These are phyloP conservation scores for Elachura formosa DNA, from an alignment of 2,113 vertebrate species.

Conservation along the genomic window DNA sequence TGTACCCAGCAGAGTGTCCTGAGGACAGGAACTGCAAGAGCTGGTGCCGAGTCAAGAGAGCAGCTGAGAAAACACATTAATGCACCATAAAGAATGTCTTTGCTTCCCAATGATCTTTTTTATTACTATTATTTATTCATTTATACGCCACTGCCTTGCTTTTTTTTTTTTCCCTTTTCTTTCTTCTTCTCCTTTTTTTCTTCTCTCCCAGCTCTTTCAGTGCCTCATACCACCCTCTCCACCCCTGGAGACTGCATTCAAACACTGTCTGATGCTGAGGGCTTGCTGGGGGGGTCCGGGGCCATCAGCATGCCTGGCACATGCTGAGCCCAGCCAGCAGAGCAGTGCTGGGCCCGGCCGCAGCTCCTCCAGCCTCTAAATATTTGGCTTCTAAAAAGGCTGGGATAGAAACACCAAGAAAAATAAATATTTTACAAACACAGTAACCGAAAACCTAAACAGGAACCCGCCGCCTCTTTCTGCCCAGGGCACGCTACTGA, in stretches of 20 bases:
- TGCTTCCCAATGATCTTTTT: conserved; percentile 60
- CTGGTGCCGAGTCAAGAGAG: conserved; percentile 4
- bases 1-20: neutral
- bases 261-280: neutral
- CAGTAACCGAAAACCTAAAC: conserved; percentile 58
- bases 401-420: conserved; percentile 51
- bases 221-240: neutral
- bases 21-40: conserved; percentile 33
- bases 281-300: neutral
- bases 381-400: conserved; percentile 40
- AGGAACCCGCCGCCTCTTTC: conserved; percentile 1
- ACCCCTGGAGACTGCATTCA: conserved; percentile 24
- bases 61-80: conserved; percentile 69
- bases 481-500: conserved; percentile 14
- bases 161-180: neutral
- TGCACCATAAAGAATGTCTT: conserved; percentile 53
- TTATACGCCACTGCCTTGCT: neutral
- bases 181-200: neutral
- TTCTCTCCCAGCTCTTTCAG: neutral
- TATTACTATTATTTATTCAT: conserved; percentile 63
- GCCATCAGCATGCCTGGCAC: conserved; percentile 1
- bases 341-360: neutral
- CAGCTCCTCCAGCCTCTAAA: conserved; percentile 1
- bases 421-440: conserved; percentile 65
- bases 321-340: neutral